phyloP scores from a whole-genome alignment of 2,113 vertebrate genomes.

The Mesitornis unicolor region DNA sequence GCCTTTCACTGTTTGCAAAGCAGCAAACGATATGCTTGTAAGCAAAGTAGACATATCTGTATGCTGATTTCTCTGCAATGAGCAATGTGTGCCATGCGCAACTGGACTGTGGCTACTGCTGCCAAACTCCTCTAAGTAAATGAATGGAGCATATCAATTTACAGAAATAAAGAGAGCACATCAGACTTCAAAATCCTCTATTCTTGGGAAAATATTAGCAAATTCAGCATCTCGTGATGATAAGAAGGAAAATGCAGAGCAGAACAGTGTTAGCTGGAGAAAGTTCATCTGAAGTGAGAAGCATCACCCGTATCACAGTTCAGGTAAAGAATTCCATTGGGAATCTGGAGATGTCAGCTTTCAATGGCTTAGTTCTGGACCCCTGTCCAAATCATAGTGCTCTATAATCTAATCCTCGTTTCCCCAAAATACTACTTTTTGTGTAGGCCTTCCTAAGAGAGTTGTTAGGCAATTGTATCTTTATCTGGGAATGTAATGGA shows the following conservation, averaged over 20 bases:
- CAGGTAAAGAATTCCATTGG: neutral
- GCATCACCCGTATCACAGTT: neutral
- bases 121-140: neutral
- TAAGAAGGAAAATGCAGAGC: neutral
- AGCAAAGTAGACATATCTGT: neutral
- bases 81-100: neutral
- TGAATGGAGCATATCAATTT: neutral
- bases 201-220: neutral
- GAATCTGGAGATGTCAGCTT: neutral
- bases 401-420: neutral
- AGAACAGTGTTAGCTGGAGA: neutral
- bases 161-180: neutral
- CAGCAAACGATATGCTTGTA: neutral
- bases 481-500: neutral
- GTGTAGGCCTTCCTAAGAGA: neutral
- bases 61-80: neutral
- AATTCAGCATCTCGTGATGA: neutral
- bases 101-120: neutral
- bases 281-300: neutral
- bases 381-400: neutral
- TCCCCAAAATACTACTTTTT: neutral
- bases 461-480: neutral
- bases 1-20: conserved; percentile 36
- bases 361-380: neutral
- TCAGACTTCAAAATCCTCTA: neutral